Percentiles rank a stretch among this genome's conserved stretches.
These are phyloP conservation scores for Spilarctia lutea DNA, from an alignment of 2,888 invertebrate species.

Conservation along the genomic window DNA sequence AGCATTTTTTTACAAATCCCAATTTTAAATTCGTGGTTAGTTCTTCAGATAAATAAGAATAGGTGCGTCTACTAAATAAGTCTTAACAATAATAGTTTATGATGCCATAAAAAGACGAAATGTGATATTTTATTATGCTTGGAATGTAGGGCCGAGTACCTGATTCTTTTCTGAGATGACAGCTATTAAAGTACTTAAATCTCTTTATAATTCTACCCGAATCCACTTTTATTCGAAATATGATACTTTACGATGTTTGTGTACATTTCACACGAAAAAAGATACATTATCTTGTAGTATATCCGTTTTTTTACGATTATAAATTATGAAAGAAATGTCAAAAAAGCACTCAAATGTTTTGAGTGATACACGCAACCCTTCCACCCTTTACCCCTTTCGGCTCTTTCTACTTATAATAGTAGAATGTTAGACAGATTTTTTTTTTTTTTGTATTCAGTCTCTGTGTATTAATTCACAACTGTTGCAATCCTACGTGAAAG, in stretches of 20 bases:
- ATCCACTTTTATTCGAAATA: constrained; percentile 36
- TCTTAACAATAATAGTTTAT: constrained; percentile 26
- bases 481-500: too few relatives aligned
- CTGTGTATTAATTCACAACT: not conserved
- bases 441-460: not conserved
- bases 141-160: constrained; percentile 47
- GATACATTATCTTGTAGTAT: not conserved
- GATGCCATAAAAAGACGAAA: constrained; percentile 51
- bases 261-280: constrained; percentile 12
- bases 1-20: not conserved
- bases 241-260: constrained; percentile 37
- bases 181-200: constrained; percentile 49
- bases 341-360: not conserved
- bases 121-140: constrained; percentile 56
- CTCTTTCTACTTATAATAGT: not conserved
- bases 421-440: not conserved
- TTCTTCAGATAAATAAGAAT: constrained; percentile 11
- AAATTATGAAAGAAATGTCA: constrained; percentile 9
- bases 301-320: constrained; percentile 7
- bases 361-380: not conserved
- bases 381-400: not conserved
- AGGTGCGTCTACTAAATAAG: constrained; percentile 8
- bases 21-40: constrained; percentile 9
- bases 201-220: constrained; percentile 39
- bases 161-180: constrained; percentile 45